Conservation (phyloP, 2,113 vertebrate species). For the Corythoichthys haematopterus region DNA sequence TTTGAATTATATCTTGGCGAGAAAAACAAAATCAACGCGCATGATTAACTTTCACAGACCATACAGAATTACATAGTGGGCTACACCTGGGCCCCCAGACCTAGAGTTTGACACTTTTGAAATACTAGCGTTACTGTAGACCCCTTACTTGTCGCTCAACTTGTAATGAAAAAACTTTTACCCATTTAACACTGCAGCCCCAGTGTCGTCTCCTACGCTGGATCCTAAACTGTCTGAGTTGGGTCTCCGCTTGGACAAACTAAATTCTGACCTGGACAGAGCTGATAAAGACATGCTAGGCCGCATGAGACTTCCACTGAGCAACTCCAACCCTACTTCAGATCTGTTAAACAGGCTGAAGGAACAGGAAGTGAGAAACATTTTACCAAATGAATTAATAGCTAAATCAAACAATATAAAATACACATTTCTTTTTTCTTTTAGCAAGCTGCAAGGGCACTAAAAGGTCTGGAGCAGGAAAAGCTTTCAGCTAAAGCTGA, state of each 20-base stretch:
- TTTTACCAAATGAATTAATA: not conserved
- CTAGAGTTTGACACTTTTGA: too few relatives aligned
- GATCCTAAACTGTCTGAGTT: constrained; percentile 70
- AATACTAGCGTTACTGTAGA: too few relatives aligned
- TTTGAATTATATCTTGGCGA: too few relatives aligned
- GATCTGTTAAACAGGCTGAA: constrained; percentile 77
- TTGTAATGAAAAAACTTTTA: not conserved
- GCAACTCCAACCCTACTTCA: constrained; percentile 65
- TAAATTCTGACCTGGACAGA: constrained; percentile 71
- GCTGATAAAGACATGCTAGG: constrained; percentile 73
- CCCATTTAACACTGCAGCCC: constrained; percentile 38
- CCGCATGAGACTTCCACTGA: constrained; percentile 75
- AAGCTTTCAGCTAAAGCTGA: constrained; percentile 75
- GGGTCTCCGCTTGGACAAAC: constrained; percentile 67
- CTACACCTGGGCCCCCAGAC: too few relatives aligned
- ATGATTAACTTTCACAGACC: too few relatives aligned
- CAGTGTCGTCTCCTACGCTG: constrained; percentile 42
- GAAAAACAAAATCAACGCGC: too few relatives aligned
- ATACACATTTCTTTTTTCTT: not conserved
- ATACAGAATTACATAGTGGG: too few relatives aligned
- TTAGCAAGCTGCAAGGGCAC: constrained; percentile 71
- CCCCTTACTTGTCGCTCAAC: not conserved
- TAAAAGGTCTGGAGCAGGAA: constrained; percentile 77
- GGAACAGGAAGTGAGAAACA: constrained; percentile 77
- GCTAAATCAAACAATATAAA: not conserved